Conservation (phyloP, 1,140 invertebrate species). For the Achatina immaculata region DNA sequence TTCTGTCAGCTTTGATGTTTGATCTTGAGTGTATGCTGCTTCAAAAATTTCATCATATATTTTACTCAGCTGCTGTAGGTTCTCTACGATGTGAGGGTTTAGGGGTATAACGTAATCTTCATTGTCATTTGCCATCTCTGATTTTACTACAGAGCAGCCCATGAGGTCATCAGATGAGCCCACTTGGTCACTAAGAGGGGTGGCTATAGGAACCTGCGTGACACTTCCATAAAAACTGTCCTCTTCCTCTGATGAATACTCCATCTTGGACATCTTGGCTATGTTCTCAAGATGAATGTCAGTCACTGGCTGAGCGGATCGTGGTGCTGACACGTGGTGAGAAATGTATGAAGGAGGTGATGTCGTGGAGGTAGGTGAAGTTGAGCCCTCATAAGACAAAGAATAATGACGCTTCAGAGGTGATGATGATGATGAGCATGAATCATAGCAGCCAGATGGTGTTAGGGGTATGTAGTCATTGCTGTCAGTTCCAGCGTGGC, state of each 20-base stretch:
- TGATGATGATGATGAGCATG: constrained; percentile 14
- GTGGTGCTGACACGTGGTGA: neutral
- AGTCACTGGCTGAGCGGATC: neutral
- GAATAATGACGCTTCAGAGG: constrained; percentile 31
- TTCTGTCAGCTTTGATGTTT: constrained; percentile 47
- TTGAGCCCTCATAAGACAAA: neutral
- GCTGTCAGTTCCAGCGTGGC: neutral
- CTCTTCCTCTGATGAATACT: constrained; percentile 15
- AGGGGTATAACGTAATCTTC: constrained; percentile 51
- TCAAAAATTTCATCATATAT: constrained; percentile 58
- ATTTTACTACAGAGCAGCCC: constrained; percentile 34
- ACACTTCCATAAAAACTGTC: neutral
- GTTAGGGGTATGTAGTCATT: neutral
- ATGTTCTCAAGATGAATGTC: neutral
- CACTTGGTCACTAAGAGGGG: neutral
- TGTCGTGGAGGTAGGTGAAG: constrained; percentile 30
- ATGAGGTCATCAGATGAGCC: constrained; percentile 6
- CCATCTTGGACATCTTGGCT: constrained; percentile 12
- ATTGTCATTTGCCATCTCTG: constrained; percentile 46
- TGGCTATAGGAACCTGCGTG: neutral
- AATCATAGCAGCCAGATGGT: neutral
- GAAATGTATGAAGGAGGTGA: constrained; percentile 10
- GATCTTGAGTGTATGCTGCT: constrained; percentile 53
- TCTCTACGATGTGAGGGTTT: constrained; percentile 47
- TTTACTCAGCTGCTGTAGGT: constrained; percentile 51